These are phyloP conservation scores for Heteromormyrus szaboi DNA, from an alignment of 2,797 vertebrate genomes.

Conservation along the genomic window DNA sequence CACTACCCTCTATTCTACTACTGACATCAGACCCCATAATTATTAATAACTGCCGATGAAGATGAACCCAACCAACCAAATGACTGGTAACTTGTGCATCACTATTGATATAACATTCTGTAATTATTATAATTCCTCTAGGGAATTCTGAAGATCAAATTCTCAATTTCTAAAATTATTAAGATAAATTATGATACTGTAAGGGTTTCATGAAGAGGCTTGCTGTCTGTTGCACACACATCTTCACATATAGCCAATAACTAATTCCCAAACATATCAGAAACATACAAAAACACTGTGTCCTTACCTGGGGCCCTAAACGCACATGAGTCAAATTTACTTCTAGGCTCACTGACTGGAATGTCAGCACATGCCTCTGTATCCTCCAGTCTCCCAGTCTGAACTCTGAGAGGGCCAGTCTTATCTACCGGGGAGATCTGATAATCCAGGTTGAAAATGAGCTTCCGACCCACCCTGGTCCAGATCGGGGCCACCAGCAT, in stretches of 20 bases:
- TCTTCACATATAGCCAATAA: neutral
- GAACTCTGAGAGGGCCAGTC: neutral
- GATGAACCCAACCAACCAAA: neutral
- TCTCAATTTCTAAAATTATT: neutral
- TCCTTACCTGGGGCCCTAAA: slow-evolving; percentile 19
- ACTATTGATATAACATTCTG: neutral
- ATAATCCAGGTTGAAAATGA: slow-evolving; percentile 1
- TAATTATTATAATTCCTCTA: neutral
- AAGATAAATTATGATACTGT: neutral
- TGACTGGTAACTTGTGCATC: neutral
- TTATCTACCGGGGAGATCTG: neutral
- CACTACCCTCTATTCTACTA: neutral
- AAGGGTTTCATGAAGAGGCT: neutral
- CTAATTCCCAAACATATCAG: neutral
- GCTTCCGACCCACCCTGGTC: slow-evolving; percentile 14
- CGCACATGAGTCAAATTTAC: neutral
- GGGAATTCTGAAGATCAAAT: neutral
- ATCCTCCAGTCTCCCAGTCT: neutral
- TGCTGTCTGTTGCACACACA: neutral
- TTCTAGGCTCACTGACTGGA: neutral
- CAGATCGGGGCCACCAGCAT: neutral
- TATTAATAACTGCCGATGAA: neutral
- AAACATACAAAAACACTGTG: slow-evolving; percentile 42
- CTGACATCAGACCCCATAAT: neutral
- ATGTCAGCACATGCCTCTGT: neutral